Percentiles rank a stretch among this genome's conserved stretches.
Evolutionary conservation across 2,888 invertebrate species (phyloP).

Genomic region (Melipona beecheii): DNA sequence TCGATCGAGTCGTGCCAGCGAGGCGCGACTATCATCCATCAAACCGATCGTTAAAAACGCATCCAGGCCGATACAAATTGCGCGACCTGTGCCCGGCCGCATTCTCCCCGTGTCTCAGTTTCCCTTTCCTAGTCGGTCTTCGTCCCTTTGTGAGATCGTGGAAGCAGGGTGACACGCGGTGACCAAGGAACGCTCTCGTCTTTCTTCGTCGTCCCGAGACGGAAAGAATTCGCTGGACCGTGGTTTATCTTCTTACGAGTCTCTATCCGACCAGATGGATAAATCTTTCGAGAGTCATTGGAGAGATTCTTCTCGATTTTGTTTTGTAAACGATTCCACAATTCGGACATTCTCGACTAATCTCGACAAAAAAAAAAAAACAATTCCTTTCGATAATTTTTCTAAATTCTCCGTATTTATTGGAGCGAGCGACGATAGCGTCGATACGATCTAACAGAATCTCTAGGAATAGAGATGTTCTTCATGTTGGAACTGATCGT

Average conservation of each 20-base stretch:
- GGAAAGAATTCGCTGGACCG: neutral
- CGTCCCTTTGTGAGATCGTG: neutral
- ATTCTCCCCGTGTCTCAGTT: constrained; percentile 40
- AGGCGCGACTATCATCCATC: constrained; percentile 78
- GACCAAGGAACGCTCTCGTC: constrained; percentile 33
- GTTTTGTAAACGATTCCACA: neutral
- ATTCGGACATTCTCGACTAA: too few relatives aligned
- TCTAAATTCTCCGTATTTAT: too few relatives aligned
- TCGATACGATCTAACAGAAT: too few relatives aligned
- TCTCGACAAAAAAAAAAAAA: too few relatives aligned
- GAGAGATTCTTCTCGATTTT: neutral
- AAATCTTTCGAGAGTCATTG: neutral
- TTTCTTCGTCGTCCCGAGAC: constrained; percentile 1
- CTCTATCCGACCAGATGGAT: neutral
- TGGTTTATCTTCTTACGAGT: neutral
- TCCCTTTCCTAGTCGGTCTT: constrained; percentile 37
- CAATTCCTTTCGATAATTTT: too few relatives aligned
- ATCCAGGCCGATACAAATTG: constrained; percentile 76
- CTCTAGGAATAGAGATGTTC: too few relatives aligned
- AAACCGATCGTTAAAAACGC: constrained; percentile 81
- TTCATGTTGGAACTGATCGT: too few relatives aligned
- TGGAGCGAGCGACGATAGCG: too few relatives aligned
- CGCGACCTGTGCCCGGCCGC: constrained; percentile 53
- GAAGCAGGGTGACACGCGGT: constrained; percentile 19
- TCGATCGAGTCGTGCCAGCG: constrained; percentile 69